phyloP scores from a whole-genome alignment of 2,888 invertebrate species.

The Muscina levida region DNA sequence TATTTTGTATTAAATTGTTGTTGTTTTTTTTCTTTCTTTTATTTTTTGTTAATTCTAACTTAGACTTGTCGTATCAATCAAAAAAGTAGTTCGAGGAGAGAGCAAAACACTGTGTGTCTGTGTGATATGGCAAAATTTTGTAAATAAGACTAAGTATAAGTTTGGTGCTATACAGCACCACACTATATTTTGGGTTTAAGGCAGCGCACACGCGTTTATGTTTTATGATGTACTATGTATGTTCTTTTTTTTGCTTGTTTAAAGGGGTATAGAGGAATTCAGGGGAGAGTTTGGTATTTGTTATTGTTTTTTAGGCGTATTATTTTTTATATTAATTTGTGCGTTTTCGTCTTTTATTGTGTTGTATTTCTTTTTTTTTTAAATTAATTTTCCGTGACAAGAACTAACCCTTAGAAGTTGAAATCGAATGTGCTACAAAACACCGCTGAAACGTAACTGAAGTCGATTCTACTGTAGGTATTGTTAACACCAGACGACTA shows the following conservation, averaged over 20 bases:
- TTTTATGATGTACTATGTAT: no score
- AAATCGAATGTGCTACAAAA: constrained; percentile 52
- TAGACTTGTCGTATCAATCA: no score
- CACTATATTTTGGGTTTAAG: constrained; percentile 6
- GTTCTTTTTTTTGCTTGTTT: no score
- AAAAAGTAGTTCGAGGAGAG: constrained; percentile 17
- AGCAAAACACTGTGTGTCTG: no score
- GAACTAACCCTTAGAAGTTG: constrained; percentile 51
- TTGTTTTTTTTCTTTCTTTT: background rate
- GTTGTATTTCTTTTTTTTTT: constrained; percentile 64
- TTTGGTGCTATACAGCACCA: no score
- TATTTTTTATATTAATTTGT: constrained; percentile 68
- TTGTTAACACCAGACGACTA: constrained; percentile 47
- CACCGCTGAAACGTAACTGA: constrained; percentile 69
- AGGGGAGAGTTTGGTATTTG: no score
- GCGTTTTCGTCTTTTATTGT: constrained; percentile 49
- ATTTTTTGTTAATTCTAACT: background rate
- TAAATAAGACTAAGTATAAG: constrained; percentile 12
- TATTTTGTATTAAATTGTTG: constrained; percentile 6
- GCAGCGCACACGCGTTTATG: background rate
- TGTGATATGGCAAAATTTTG: background rate
- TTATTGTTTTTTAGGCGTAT: no score
- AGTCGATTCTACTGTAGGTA: constrained; percentile 45
- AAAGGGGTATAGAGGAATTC: no score
- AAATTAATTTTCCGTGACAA: constrained; percentile 54